Evolutionary conservation across 2,113 vertebrate genomes (phyloP), one percentile per base, ranked within the genome.

Genomic region (Oceanites oceanicus): DNA sequence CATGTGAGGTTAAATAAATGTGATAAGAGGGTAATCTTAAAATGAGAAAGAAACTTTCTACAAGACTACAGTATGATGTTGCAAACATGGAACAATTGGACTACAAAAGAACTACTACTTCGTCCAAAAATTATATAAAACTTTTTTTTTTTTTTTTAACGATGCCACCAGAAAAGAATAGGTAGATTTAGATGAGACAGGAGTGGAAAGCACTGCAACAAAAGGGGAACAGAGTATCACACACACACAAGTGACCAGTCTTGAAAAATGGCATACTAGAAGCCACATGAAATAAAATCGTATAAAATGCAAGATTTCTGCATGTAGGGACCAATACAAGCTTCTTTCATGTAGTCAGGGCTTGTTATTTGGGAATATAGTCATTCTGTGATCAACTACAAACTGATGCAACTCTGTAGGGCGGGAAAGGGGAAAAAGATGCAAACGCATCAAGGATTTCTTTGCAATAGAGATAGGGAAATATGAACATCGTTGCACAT

Each of bases 391-490:
- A 25, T 34, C n/a, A 68, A 5, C 22, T 45, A 53, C 8, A 80
- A 91, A 66, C 8, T n/a, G 21, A 62, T 18, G 15, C 13, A 81
- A 55, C 38, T 77, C 50, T 42, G 16, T 2, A 4, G 5, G 5
- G 13, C 3, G 7, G 7, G 1, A 17, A 53, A 59, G 7, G 0
- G 8, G 9, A 13, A 3, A 5, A 78, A 47, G 6, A 56, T 6
- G 25, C 21, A 71, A 84, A 86, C 3, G 19, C 26, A 66, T 10
- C 50, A 45, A 75, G 15, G 29, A 81, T 45, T 87, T 61, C 18
- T 61, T 72, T 72, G 50, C 52, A 63, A 47, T 1, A 68, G 25
- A 56, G 10, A 67, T 0, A 30, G 15, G 19, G 22, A 74, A 86
- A 77, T 15, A 86, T 1, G 6, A 79, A 49, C 30, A 56, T 12